A percentile compares a stretch with the other conserved stretches of the same genome.
Evolutionary conservation across 1,140 invertebrate species (phyloP).

Genomic region (Saccostrea echinata): DNA sequence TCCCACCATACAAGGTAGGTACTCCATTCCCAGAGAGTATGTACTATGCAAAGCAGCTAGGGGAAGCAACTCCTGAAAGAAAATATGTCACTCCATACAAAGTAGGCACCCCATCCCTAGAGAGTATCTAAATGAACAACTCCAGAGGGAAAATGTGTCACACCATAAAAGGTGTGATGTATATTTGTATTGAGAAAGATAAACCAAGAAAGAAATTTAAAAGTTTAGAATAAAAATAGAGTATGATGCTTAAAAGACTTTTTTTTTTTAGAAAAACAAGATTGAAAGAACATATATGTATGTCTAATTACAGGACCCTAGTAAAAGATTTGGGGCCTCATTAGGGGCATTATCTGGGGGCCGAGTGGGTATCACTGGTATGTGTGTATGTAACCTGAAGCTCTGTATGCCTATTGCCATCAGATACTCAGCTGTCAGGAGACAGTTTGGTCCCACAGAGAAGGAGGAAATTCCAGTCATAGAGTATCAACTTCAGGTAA

Average conservation of each 20-base stretch:
- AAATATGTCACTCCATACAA: slow-evolving; percentile 87
- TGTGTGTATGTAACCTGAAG: slow-evolving; percentile 86
- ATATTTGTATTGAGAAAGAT: too few species aligned
- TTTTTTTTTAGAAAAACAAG: background rate
- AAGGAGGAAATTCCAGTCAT: slow-evolving; percentile 89
- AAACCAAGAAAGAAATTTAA: too few species aligned
- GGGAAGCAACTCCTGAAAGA: slow-evolving; percentile 92
- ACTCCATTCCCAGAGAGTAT: slow-evolving; percentile 89
- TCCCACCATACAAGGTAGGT: too few species aligned
- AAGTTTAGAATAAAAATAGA: too few species aligned
- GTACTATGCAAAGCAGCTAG: slow-evolving; percentile 92
- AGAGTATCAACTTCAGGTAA: slow-evolving; percentile 92
- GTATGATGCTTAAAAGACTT: background rate
- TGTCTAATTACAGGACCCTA: slow-evolving; percentile 69
- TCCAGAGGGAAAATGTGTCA: too few species aligned
- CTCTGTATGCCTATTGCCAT: slow-evolving; percentile 91
- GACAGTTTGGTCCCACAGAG: slow-evolving; percentile 89
- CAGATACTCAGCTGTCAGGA: slow-evolving; percentile 92
- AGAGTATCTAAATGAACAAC: too few species aligned
- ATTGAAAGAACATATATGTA: background rate
- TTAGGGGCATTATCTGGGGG: slow-evolving; percentile 92
- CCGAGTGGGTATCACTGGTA: slow-evolving; percentile 85
- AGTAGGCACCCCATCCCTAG: slow-evolving; percentile 51
- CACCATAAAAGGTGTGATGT: too few species aligned
- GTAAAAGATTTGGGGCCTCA: slow-evolving; percentile 78